Base-by-base conservation (phyloP, 1,140 invertebrate species). In the Tribolium castaneum region DNA sequence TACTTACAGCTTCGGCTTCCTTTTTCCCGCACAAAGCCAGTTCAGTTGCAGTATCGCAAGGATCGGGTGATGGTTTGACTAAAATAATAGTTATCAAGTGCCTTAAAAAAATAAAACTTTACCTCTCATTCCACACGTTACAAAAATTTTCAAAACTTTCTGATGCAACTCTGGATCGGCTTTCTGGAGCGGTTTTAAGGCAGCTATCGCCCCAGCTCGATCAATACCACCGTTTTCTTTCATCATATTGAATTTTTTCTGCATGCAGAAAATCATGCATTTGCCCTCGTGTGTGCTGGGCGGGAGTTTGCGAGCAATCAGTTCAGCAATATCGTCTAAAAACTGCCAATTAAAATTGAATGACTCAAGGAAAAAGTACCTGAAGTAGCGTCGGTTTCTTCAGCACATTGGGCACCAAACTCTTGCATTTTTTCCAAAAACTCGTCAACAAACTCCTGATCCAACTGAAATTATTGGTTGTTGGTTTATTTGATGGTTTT, bases 241-340 rank as follows among this genome's bases (percentile, higher is more conserved):
- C 59, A 66, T 66, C 25, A 66, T n/a, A 4, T 66, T 66, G 12
- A 66, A 66, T 4, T 66, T 34, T 13, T 12, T 66, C 12, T 66
- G 59, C 7, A 66, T 66, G 12, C 59, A 66, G 59, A 66, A 66
- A 35, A 66, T 16, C 59, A 66, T 66, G 12, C 59, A 66, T 35
- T 66, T 66, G 6, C 59, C 59, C 34, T 66, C 59, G 12, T 66
- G 59, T n/a, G 59, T 66, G 5, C 59, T 66, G 6, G 59, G 59
- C 0, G 59, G 59, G 5, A 66, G 25, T 35, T 66, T 25, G 1
- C 59, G 59, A 35, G 59, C 25, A n/a, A 66, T 6, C 9, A 66
- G 9, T 30, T 66, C 59, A 9, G 59, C 59, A 30, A 66, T 66
- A 30, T 66, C 59, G 13, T 66, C 59, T 66, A 13, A 45, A n/a